phyloP scores from a whole-genome alignment of 37 sponge, comb jelly and placozoan species.

The Chondrosia reniformis region DNA sequence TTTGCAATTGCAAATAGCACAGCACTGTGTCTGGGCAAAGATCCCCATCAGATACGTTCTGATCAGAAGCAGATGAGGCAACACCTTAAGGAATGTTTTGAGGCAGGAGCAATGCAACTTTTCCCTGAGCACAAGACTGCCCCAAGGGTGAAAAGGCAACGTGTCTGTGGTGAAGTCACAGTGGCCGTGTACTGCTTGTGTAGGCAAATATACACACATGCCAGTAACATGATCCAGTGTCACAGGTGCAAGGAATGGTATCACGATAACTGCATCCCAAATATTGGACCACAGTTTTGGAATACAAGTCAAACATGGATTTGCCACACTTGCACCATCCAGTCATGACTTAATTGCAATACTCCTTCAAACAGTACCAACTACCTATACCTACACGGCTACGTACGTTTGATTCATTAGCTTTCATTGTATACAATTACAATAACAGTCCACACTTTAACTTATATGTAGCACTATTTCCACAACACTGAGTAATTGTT shows the following conservation, averaged over 20 bases:
- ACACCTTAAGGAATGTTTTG: conserved; percentile 5
- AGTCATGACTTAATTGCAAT: neutral
- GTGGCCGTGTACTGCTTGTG: conserved; percentile 6
- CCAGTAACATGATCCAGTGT: conserved; percentile 8
- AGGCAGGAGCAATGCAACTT: conserved; percentile 11
- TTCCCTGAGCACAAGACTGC: conserved; percentile 3
- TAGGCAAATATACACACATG: conserved; percentile 11
- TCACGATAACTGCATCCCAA: conserved; percentile 6
- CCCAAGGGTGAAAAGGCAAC: conserved; percentile 20
- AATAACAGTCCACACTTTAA: neutral
- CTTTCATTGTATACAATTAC: neutral
- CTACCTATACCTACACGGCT: neutral
- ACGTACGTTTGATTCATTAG: neutral
- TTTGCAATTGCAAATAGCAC: conserved; percentile 6
- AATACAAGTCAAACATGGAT: conserved; percentile 1
- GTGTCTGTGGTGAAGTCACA: neutral
- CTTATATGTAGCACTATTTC: neutral
- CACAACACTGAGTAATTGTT: neutral
- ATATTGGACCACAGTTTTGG: conserved; percentile 3
- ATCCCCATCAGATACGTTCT: neutral
- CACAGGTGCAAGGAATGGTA: conserved; percentile 2
- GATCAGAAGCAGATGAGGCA: conserved; percentile 13
- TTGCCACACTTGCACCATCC: neutral
- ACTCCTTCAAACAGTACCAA: neutral
- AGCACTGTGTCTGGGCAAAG: conserved; percentile 6